phyloP scores from a whole-genome alignment of 2,113 vertebrate genomes.

The Leptodactylus fuscus region DNA sequence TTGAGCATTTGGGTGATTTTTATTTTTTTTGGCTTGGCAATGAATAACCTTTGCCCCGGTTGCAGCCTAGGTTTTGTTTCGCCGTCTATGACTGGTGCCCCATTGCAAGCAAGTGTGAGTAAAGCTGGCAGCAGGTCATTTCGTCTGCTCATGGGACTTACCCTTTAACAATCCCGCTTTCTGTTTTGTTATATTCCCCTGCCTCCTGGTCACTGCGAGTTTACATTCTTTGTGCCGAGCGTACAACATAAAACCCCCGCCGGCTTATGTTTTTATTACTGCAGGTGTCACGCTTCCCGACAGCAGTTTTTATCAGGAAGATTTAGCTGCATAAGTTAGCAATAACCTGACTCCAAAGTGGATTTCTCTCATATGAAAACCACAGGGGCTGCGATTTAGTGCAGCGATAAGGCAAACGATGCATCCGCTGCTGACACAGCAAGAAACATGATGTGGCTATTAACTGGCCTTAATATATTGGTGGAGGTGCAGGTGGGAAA shows the following conservation, averaged over 20 bases:
- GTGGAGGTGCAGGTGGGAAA: conserved; percentile 8
- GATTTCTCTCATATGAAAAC: conserved; percentile 51
- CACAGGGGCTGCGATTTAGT: conserved; percentile 51
- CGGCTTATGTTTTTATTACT: conserved; percentile 6
- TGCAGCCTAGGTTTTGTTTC: not conserved
- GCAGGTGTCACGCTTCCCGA: conserved; percentile 54
- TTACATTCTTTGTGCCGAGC: conserved; percentile 48
- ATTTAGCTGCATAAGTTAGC: conserved; percentile 60
- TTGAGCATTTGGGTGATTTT: too few relatives aligned
- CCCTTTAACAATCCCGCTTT: not conserved
- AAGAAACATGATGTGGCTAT: conserved; percentile 20
- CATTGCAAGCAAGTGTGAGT: not conserved
- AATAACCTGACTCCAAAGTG: conserved; percentile 54
- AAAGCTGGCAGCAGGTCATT: not conserved
- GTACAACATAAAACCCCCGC: conserved; percentile 39
- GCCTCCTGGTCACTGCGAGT: conserved; percentile 37
- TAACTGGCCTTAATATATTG: conserved; percentile 1
- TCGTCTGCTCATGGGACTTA: not conserved
- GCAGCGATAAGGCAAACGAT: conserved; percentile 40
- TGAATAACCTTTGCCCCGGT: not conserved
- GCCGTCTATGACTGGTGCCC: not conserved
- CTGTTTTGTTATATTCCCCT: not conserved
- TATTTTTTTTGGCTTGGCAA: too few relatives aligned
- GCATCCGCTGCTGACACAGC: conserved; percentile 45
- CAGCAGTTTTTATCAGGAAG: conserved; percentile 56